Evolutionary conservation across 2,113 vertebrate species (phyloP), one percentile per base, ranked within the genome.

Genomic region (Oophaga pumilio): DNA sequence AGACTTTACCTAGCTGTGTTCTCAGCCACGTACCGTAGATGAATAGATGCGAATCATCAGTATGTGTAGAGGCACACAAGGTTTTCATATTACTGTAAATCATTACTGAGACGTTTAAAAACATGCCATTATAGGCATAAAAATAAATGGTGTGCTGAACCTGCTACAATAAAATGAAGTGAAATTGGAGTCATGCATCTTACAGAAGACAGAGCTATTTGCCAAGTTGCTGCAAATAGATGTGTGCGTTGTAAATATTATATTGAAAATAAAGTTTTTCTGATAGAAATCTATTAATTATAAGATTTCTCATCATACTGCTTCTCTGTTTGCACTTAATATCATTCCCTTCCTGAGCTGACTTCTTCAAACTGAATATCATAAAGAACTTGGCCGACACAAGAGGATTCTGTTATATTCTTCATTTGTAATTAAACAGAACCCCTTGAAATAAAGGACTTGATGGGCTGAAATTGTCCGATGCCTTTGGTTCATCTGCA

Each of bases 91-190:
- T 60, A 56, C 71, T 85, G 66, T 85, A 85, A 85, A 85, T 85
- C 83, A 59, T 74, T 74, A 49, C 50, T 14, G 56, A 85, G 69
- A 85, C 53, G 76, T 85, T 85, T 74, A 85, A 85, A 56, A 85
- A 28, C 13, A 52, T 85, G 69, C 69, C 68, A 85, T 85, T 85
- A 74, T 73, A 60, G 71, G 53, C 83, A 76, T 85, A 73, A 85
- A 85, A 74, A 85, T 76, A 71, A 85, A 85, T 76, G 83, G 66
- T 59, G 56, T 85, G 69, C 68, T 85, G 22, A 85, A 85, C 68
- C 68, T 74, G 53, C 73, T 85, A 49, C 50, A 71, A 76, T 74
- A 80, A 85, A 85, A 56, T 76, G 17, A 73, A 85, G 69, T 9
- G 20, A 74, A 85, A 85, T 43, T 71, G 50, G 66, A 71, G 73